These are phyloP conservation scores for Danio albolineatus DNA, from an alignment of 2,797 vertebrate species.

Conservation along the genomic window DNA sequence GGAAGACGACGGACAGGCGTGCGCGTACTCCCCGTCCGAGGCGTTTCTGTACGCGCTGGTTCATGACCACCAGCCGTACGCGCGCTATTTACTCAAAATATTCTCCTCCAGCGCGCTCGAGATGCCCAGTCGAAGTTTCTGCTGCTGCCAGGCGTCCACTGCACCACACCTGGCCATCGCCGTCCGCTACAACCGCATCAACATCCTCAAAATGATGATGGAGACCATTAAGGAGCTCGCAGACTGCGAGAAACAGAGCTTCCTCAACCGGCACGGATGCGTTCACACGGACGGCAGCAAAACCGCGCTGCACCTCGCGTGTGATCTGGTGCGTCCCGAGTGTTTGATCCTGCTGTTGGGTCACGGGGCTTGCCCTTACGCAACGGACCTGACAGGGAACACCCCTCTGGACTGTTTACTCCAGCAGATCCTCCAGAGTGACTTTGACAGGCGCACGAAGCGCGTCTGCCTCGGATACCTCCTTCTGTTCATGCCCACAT, in stretches of 20 bases:
- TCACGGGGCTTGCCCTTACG: constrained; percentile 82
- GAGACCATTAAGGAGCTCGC: constrained; percentile 75
- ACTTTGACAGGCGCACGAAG: constrained; percentile 69
- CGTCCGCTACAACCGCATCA: constrained; percentile 88
- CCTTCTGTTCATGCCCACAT: constrained; percentile 84
- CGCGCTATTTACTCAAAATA: constrained; percentile 84
- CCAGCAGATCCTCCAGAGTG: constrained; percentile 70
- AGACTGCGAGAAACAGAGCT: constrained; percentile 58
- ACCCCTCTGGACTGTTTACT: constrained; percentile 85
- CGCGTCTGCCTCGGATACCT: constrained; percentile 86
- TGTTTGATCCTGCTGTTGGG: constrained; percentile 88
- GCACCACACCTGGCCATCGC: constrained; percentile 87
- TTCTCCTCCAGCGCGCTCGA: constrained; percentile 82
- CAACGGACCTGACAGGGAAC: constrained; percentile 72
- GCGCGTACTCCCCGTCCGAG: constrained; percentile 87
- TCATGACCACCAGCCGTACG: constrained; percentile 92
- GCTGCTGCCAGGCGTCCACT: constrained; percentile 79
- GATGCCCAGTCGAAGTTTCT: constrained; percentile 84
- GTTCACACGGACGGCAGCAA: constrained; percentile 85
- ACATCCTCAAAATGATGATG: constrained; percentile 83
- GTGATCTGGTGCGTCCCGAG: constrained; percentile 85
- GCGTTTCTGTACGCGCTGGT: constrained; percentile 93
- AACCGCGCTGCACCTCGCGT: constrained; percentile 85
- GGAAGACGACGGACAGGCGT: constrained; percentile 88
- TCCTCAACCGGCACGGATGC: constrained; percentile 85